Evolutionary conservation across 2,797 vertebrate species (phyloP), one percentile per base, ranked within the genome.

Genomic region (Picus viridis): DNA sequence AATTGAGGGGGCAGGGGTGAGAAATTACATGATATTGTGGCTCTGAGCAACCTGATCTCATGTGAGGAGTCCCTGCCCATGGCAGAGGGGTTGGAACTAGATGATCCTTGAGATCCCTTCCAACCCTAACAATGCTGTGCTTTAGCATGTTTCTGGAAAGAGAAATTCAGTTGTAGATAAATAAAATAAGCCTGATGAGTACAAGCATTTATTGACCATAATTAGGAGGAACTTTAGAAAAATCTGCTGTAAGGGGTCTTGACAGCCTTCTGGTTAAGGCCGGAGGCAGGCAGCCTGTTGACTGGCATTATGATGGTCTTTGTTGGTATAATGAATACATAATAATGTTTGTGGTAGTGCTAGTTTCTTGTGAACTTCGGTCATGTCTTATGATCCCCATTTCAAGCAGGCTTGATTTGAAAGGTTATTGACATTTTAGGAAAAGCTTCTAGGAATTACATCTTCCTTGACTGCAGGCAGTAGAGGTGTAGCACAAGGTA

Each of bases 401-500:
- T 85, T 90, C 81, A 89, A 89, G 85, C 82, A 49, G 57, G 70
- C 83, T 83, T 83, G 65, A 75, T 91, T 87, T 83, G 84, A 77
- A 94, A 89, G 88, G n/a, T 65, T 69, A 27, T 61, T 93, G 86
- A 78, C 78, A 87, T 80, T 74, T 90, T 88, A 91, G 89, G 94
- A 79, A 74, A 82, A 88, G 23, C 88, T 93, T 93, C 65, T 79
- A 93, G 88, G 88, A 95, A 86, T 90, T 83, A 78, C n/a, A 34
- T 63, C 83, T 93, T 67, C 70, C 73, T 54, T 92, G 27, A 68
- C 91, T 34, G 6, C 68, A 77, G 83, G 94, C 88, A 10, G 68
- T 58, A 19, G 85, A 79, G 61, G 77, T 70, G 61, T 18, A 93
- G 86, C 69, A 86, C 11, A 24, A 86, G 86, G 62, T 92, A 24